phyloP scores from a whole-genome alignment of 2,888 invertebrate species.

The Pheosia gnoma region DNA sequence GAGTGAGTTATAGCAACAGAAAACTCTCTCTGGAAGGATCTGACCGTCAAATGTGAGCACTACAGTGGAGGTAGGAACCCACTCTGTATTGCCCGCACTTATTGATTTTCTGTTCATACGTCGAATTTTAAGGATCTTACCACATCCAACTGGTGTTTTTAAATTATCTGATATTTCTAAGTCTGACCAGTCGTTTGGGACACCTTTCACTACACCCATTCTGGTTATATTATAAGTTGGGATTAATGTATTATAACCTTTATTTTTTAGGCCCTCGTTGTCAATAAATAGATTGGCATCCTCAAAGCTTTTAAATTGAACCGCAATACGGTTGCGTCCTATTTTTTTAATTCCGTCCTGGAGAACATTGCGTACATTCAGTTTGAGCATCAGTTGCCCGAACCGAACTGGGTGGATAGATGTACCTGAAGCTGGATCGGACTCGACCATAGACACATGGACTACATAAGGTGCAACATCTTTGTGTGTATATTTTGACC shows the following conservation, averaged over 20 bases:
- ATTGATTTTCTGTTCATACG: not conserved
- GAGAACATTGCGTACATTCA: too few relatives aligned
- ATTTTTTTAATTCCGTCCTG: not conserved
- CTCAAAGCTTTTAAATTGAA: not conserved
- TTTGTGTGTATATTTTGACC: too few relatives aligned
- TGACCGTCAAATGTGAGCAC: constrained; percentile 2
- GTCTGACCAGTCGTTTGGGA: not conserved
- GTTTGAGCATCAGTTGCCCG: too few relatives aligned
- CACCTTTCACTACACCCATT: not conserved
- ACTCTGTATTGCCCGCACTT: not conserved
- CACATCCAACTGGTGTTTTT: not conserved
- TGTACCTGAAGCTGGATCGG: too few relatives aligned
- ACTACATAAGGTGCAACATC: too few relatives aligned
- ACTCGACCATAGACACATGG: too few relatives aligned
- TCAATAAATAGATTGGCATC: not conserved
- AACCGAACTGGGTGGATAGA: too few relatives aligned
- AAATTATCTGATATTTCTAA: not conserved
- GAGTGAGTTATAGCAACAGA: constrained; percentile 10
- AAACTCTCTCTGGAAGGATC: not conserved
- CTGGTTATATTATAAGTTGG: constrained; percentile 3
- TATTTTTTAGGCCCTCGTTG: not conserved
- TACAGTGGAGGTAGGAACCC: not conserved
- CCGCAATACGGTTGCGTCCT: not conserved
- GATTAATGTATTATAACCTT: not conserved
- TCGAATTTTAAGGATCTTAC: not conserved